These are phyloP conservation scores for Agapostemon virescens DNA, from an alignment of 2,888 invertebrate species.

Conservation along the genomic window DNA sequence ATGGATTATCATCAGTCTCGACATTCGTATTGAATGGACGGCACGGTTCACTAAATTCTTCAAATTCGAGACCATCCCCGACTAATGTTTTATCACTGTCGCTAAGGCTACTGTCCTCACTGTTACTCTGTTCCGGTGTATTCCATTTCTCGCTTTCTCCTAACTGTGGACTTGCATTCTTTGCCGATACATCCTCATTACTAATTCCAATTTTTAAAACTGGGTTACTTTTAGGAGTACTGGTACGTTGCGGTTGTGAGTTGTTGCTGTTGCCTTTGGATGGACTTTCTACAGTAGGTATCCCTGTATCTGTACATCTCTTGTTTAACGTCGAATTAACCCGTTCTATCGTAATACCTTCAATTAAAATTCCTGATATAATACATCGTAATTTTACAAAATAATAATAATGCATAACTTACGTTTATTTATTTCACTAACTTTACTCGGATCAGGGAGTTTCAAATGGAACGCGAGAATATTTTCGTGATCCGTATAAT, in stretches of 20 bases:
- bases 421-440: slow-evolving; percentile 76
- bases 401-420: slow-evolving; percentile 60
- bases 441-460: slow-evolving; percentile 84
- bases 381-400: not conserved
- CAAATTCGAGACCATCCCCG: slow-evolving; percentile 83
- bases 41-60: slow-evolving; percentile 64
- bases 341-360: slow-evolving; percentile 77
- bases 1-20: slow-evolving; percentile 64
- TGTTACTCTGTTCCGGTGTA: slow-evolving; percentile 85
- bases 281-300: slow-evolving; percentile 58
- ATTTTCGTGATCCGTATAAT: slow-evolving; percentile 84
- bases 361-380: not conserved
- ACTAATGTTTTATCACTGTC: slow-evolving; percentile 87
- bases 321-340: slow-evolving; percentile 81
- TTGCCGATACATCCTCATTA: slow-evolving; percentile 46
- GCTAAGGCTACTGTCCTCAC: slow-evolving; percentile 89
- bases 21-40: slow-evolving; percentile 28
- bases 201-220: slow-evolving; percentile 25
- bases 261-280: slow-evolving; percentile 57
- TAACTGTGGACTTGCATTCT: slow-evolving; percentile 62
- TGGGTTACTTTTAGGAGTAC: slow-evolving; percentile 37
- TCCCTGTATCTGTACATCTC: slow-evolving; percentile 59
- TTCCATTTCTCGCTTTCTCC: slow-evolving; percentile 73
- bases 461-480: slow-evolving; percentile 84
- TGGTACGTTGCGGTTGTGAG: slow-evolving; percentile 34